phyloP scores from a whole-genome alignment of 2,113 vertebrate species.

The Coturnix japonica region DNA sequence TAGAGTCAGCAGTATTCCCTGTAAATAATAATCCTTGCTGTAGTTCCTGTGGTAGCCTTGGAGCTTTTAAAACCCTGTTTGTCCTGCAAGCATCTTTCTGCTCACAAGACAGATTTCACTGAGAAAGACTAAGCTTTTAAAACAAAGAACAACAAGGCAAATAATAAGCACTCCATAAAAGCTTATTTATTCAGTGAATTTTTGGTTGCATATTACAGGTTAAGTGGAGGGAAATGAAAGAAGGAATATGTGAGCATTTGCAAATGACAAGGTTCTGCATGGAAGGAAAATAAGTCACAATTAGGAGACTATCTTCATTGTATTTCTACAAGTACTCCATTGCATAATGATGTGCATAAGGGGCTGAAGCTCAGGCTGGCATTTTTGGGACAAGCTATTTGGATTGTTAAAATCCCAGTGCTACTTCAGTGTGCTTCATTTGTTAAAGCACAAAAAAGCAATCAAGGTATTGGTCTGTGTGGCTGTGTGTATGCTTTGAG shows the following conservation, averaged over 20 bases:
- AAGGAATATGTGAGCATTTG: background rate
- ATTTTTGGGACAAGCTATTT: background rate
- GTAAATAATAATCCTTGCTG: constrained; percentile 13
- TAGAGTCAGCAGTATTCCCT: constrained; percentile 50
- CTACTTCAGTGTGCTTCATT: background rate
- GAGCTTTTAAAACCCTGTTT: background rate
- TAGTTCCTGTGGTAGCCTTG: background rate
- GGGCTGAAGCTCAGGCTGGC: background rate
- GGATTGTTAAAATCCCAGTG: background rate
- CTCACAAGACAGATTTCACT: background rate
- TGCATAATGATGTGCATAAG: background rate
- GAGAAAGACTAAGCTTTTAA: background rate
- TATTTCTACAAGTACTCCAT: constrained; percentile 23
- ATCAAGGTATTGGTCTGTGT: rapidly evolving
- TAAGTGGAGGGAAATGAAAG: background rate
- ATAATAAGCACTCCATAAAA: background rate
- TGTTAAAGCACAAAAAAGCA: background rate
- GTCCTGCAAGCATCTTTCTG: background rate
- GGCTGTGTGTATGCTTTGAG: background rate
- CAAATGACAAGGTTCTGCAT: background rate
- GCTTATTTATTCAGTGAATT: background rate
- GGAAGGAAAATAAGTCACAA: constrained; percentile 20
- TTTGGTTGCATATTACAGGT: background rate
- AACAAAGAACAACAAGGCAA: background rate
- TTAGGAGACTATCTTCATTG: background rate